A percentile compares a stretch with the other conserved stretches of the same genome.
Evolutionary conservation across 1,140 invertebrate genomes (phyloP).

Genomic region (Ganaspis sp.): DNA sequence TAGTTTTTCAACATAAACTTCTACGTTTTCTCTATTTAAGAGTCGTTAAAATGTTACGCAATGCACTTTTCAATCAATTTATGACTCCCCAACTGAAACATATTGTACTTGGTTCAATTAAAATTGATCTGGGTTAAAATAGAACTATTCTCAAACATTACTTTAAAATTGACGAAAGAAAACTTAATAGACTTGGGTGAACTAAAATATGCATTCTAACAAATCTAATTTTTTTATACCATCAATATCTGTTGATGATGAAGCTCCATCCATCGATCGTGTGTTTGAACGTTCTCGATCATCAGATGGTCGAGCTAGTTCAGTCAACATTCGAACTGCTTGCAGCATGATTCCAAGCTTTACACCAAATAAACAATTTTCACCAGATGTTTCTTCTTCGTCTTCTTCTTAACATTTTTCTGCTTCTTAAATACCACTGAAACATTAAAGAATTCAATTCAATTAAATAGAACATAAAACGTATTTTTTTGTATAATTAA

Average conservation of each 20-base stretch:
- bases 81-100: not conserved
- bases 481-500: not conserved
- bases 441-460: too few relatives aligned
- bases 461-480: not conserved
- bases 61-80: conserved; percentile 11
- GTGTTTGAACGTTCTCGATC: conserved; percentile 56
- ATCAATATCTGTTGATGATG: conserved; percentile 51
- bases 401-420: conserved; percentile 11
- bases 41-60: conserved; percentile 24
- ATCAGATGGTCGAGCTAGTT: conserved; percentile 64
- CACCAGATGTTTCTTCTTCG: not conserved
- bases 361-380: conserved; percentile 33
- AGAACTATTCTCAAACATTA: not conserved
- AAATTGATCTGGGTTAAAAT: not conserved
- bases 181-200: not conserved
- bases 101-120: not conserved
- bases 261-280: conserved; percentile 55
- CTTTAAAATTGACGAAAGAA: too few relatives aligned
- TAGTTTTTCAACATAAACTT: too few relatives aligned
- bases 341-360: conserved; percentile 62
- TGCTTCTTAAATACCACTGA: not conserved
- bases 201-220: not conserved
- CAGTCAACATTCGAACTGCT: conserved; percentile 66
- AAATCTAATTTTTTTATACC: conserved; percentile 41
- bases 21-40: conserved; percentile 3